Base-by-base conservation (phyloP, 2,888 invertebrate species). In the Microplitis deprimator region DNA sequence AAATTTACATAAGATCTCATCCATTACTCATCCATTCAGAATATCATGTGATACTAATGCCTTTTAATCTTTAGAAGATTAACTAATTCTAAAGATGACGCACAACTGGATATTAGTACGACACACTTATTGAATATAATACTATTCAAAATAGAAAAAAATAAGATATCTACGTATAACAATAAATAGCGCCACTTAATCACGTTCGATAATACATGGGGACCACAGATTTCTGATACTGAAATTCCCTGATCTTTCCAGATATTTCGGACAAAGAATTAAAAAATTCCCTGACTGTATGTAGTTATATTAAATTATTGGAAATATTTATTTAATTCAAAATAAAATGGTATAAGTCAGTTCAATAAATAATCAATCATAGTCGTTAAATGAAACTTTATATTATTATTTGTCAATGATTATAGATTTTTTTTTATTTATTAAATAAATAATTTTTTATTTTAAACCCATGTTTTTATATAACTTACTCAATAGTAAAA, bases 31-130 rank as follows among this genome's bases (percentile, higher is more conserved):
- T 60, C 3, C n/a, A 6, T 7, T 39, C 39, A 62, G 20, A 10
- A 70, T 59, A 59, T 60, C 8, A 67, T 67, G 29, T 20, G 20
- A 38, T 8, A 5, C 5, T 20, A 60, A 7, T 20, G 6, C 38
- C 29, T 67, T 50, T 50, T 50, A 50, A 50, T 50, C 39, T 29
- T 67, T 10, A 7, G 38, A 17, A 13, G 29, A 67, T 67, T 29
- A 67, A n/a, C 20, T 29, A 67, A 13, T 39, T 39, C 20, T 20
- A 13, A 20, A 20, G 6, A 39, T 39, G 13, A 20, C 20, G 39
- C 13, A 67, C 67, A 8, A 17, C 62, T 62, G 8, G n/a, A 62
- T 17, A 62, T 50, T 68, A 65, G 41, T 71, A 77, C n/a, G 6
- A 6, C 62, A 62, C 16, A 62, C n/a, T 62, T 20, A 62, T 62